Conservation (phyloP, 2,888 invertebrate genomes). For the Nemurella pictetii region DNA sequence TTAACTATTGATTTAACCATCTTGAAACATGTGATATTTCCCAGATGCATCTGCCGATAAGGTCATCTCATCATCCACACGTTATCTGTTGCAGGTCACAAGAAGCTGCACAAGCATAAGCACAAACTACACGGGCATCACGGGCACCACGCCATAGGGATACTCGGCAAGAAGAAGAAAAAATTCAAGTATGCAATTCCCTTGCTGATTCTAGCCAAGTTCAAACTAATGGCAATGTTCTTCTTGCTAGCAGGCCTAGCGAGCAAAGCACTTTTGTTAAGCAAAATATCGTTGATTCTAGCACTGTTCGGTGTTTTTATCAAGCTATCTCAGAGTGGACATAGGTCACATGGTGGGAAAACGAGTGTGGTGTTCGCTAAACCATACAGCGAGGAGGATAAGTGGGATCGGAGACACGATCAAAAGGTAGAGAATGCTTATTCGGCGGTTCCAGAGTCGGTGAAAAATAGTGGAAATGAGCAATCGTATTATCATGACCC, state of each 20-base stretch:
- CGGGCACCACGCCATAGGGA: conserved; percentile 11
- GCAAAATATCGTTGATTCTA: not conserved
- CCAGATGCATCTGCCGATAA: too few species aligned
- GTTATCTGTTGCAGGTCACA: conserved; percentile 14
- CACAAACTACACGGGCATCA: conserved; percentile 26
- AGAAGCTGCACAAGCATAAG: conserved; percentile 3
- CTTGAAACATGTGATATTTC: too few species aligned
- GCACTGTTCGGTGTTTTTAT: not conserved
- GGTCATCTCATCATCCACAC: too few species aligned
- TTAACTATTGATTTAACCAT: too few species aligned
- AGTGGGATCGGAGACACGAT: not conserved
- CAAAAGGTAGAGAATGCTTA: not conserved
- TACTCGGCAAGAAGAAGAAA: conserved; percentile 12
- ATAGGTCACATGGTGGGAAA: not conserved
- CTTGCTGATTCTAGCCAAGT: not conserved
- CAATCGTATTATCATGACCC: not conserved
- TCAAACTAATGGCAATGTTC: not conserved
- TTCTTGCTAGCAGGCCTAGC: not conserved
- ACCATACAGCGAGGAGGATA: not conserved
- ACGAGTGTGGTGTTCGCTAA: not conserved
- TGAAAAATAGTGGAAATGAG: not conserved
- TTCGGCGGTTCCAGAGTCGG: not conserved
- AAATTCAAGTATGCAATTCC: not conserved
- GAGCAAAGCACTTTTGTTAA: not conserved
- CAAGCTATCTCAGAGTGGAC: not conserved